Base-by-base conservation (phyloP, 2,797 vertebrate genomes). In the Tinamus major region DNA sequence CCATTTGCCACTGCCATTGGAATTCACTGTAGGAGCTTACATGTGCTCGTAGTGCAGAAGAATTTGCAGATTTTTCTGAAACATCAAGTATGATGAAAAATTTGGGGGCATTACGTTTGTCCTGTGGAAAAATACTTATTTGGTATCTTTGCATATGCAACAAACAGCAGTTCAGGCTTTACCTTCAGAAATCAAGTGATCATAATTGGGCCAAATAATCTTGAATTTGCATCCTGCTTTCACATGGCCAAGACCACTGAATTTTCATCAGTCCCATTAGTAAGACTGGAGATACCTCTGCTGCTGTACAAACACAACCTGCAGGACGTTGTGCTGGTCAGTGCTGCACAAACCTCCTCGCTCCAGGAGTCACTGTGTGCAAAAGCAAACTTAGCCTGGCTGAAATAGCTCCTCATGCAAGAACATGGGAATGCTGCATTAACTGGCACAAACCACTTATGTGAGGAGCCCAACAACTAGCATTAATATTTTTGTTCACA, bases 341-440 rank as follows among this genome's bases (percentile, higher is more conserved):
- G 13, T 0, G 1, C 11, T 56, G 46, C 1, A 0, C 31, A 35
- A 33, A 24, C 11, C 14, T 65, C 13, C 37, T 15, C 23, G 33
- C 23, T 70, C 19, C 13, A 39, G 13, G 49, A 69, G 24, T 2
- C 20, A 9, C 29, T 39, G 42, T 26, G 61, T 85, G 21, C 58
- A 27, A 7, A 44, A 49, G 11, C 17, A 49, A 23, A 4, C 16
- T 12, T 2, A 11, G 8, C 56, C 7, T n/a, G 42, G 13, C 65
- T 72, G 26, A 72, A 85, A 6, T 12, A 79, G 3, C 2, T 39
- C 4, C 12, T 58, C 72, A 39, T 48, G 24, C 15, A 83, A 29
- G 10, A 61, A 5, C 16, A 16, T 1, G 1, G 24, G 24, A 51
- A 56, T 82, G 74, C 11, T 27, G 27, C 69, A 2, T 53, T 61